phyloP scores from a whole-genome alignment of 1,140 invertebrate genomes.

The Drosophila ironensis region DNA sequence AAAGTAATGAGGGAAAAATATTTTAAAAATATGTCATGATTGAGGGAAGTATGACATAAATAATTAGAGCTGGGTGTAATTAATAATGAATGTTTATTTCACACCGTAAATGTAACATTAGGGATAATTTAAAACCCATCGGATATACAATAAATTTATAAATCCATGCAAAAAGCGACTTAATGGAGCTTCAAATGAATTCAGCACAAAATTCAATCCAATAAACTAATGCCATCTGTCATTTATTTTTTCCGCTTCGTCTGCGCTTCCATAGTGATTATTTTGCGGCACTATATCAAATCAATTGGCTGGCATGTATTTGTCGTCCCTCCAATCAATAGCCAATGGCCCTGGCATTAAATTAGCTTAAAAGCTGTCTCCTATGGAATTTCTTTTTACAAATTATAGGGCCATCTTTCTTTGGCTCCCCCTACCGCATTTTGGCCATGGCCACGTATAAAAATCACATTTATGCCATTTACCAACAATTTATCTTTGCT shows the following conservation, averaged over 20 bases:
- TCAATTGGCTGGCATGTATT: background rate
- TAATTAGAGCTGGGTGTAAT: too few relatives aligned
- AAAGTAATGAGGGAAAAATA: slow-evolving; percentile 2
- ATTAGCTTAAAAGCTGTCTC: slow-evolving; percentile 49
- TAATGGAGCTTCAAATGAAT: too few relatives aligned
- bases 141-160: too few relatives aligned
- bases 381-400: slow-evolving; percentile 31
- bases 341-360: slow-evolving; percentile 39
- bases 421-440: background rate
- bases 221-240: too few relatives aligned
- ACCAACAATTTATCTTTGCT: slow-evolving; percentile 78
- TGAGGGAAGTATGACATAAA: too few relatives aligned
- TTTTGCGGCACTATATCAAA: background rate
- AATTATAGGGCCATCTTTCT: slow-evolving; percentile 44
- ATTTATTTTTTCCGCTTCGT: background rate
- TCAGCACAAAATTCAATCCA: too few relatives aligned
- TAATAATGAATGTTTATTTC: too few relatives aligned
- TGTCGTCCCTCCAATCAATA: background rate
- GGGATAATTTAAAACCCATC: too few relatives aligned
- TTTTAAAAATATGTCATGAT: background rate
- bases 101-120: too few relatives aligned
- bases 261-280: background rate
- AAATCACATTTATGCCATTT: slow-evolving; percentile 80
- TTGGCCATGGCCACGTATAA: slow-evolving; percentile 50
- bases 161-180: too few relatives aligned